These are phyloP conservation scores for Xestia c-nigrum DNA, from an alignment of 2,888 invertebrate species.

Conservation along the genomic window DNA sequence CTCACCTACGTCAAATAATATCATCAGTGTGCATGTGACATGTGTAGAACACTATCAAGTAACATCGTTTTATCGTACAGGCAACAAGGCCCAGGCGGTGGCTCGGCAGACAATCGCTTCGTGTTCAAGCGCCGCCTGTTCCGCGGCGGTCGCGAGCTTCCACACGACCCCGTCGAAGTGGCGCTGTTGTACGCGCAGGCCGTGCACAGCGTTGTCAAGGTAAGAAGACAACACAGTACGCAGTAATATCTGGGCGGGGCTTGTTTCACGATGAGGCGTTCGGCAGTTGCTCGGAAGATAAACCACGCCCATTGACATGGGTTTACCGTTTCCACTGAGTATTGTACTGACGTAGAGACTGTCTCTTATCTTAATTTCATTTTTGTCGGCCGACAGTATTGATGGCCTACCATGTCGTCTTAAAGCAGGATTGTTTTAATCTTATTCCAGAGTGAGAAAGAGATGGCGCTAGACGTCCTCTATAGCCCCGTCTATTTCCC, in stretches of 20 bases:
- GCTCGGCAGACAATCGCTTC: conserved; percentile 97
- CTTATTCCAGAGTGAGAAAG: too few species aligned
- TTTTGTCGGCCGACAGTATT: too few species aligned
- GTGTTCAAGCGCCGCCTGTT: conserved; percentile 97
- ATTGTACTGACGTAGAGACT: too few species aligned
- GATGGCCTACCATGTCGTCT: too few species aligned
- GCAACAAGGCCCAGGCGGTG: conserved; percentile 92
- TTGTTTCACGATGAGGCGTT: not conserved
- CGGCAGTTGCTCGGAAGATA: not conserved
- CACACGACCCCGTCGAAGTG: conserved; percentile 98
- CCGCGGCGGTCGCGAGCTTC: conserved; percentile 96
- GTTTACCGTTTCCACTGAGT: too few species aligned
- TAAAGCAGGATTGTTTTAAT: too few species aligned
- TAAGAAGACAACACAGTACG: conserved; percentile 75
- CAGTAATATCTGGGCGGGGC: not conserved
- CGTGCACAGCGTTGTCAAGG: conserved; percentile 98
- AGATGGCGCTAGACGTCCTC: too few species aligned
- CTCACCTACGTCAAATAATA: not conserved
- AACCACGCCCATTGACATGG: not conserved
- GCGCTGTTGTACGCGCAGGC: conserved; percentile 98
- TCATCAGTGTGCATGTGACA: not conserved
- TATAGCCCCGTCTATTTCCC: too few species aligned
- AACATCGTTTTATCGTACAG: conserved; percentile 61
- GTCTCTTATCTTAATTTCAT: too few species aligned
- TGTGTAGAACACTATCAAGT: not conserved